Base-by-base conservation (phyloP, 1,140 invertebrate species). In the Drosophila rhopaloa region DNA sequence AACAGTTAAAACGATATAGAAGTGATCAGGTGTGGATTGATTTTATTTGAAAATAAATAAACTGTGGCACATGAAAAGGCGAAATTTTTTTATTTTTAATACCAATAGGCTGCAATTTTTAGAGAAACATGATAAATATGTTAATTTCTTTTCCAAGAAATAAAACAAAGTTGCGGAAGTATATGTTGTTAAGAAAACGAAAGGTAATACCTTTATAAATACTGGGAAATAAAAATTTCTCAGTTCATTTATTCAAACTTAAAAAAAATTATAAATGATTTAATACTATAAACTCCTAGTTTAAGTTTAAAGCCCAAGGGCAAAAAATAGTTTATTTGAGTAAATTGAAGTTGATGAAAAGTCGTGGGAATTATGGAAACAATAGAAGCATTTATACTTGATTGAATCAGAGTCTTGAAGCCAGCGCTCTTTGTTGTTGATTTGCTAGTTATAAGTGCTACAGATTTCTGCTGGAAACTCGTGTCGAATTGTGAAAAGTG, bases 401-500 rank as follows among this genome's bases (percentile, higher is more conserved):
- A 57, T 55, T 56, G 27, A 62, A 65, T 63, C 58, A 38, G 29
- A 43, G 57, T 32, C 40, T 51, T 24, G 24, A 37, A 37, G 8
- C 16, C 11, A 38, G 35, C n/a, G 7, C 44, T 62, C 37, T 67
- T 67, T 67, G 46, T 63, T 62, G 4, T 32, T 44, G 32, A 53
- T 46, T 68, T 50, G 32, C 32, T 5, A 53, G 13, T 9, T 44
- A 29, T 66, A 44, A 65, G 47, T 66, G 47, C 46, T 46, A 53
- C 47, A 66, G 47, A 66, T 68, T 38, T 40, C 11, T 10, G 29
- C 32, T 43, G 37, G 11, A 41, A 16, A 53, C 60, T 53, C 46
- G 40, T 37, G 60, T 53, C 38, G 40, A 66, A 66, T 68, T 37
- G 59, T 60, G 13, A 66, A 62, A 68, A 68, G 61, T 68, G 65